Evolutionary conservation across 2,797 vertebrate species (phyloP).

Genomic region (Coendou prehensilis): DNA sequence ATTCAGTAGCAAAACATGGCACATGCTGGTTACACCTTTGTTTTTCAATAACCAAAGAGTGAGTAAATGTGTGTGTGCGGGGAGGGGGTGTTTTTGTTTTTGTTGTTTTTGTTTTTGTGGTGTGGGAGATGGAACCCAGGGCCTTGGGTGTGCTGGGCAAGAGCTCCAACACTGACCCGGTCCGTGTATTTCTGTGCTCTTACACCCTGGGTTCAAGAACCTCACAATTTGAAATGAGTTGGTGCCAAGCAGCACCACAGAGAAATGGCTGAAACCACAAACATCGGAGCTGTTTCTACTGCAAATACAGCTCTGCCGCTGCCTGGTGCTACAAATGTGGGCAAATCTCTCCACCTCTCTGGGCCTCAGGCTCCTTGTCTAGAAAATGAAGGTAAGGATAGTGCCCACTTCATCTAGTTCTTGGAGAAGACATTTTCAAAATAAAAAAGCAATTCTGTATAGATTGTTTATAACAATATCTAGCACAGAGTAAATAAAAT

Average conservation of each 20-base stretch:
- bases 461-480: neutral
- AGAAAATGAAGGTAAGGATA: neutral
- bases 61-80: neutral
- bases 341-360: neutral
- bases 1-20: neutral
- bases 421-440: neutral
- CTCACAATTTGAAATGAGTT: conserved; percentile 23
- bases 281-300: neutral
- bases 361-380: neutral
- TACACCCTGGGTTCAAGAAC: neutral
- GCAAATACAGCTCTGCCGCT: neutral
- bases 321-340: neutral
- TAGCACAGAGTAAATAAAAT: neutral
- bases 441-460: neutral
- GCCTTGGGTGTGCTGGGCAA: neutral
- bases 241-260: neutral
- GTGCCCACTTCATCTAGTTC: neutral
- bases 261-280: neutral
- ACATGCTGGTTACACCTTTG: neutral
- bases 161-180: neutral
- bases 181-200: neutral
- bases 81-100: neutral
- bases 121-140: neutral
- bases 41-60: neutral
- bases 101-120: neutral